Evolutionary conservation across 2,888 invertebrate genomes (phyloP), one percentile per base, ranked within the genome.

Genomic region (Idaea biselata): DNA sequence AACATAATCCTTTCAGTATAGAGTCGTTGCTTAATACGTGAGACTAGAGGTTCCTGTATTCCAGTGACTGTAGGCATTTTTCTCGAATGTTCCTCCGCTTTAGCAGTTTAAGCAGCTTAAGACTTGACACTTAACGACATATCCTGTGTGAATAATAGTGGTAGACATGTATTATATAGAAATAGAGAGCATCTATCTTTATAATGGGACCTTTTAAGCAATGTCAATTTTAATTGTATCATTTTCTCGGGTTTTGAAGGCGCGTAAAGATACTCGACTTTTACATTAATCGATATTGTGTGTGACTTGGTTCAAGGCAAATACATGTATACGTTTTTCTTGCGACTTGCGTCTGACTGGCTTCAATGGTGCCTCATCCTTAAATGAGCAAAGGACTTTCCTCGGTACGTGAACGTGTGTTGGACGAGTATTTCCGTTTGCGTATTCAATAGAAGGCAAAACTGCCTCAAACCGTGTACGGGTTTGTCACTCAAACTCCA

Each of bases 1-100:
- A 93, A 91, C 95, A 93, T 86, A 97, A 97, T 90, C 97, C 97
- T 60, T 97, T 97, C 93, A 97, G 97, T 92, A 97, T 97, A 94
- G 97, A 97, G 84, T 97, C 97, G 65, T 90, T 97, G 74, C 94
- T 97, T 79, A 96, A 96, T 80, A 95, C 94, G 92, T 94, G 94
- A 94, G 93, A 91, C 79, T 87, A 81, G 88, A 90, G 87, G 89
- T 88, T 88, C 82, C 79, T 61, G 74, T 77, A 74, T 66, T 70
- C 65, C 75, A 81, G 82, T 84, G 83, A 81, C 75, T 71, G 61
- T 75, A 78, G 78, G 82, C 81, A 79, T 83, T 84, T 25, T 77
- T 68, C 74, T 77, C 72, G 75, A 75, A 83, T 81, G 88, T 89
- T 89, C 83, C 86, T 88, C 87, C 82, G 82, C 80, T 82, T 81